phyloP scores from a whole-genome alignment of 1,140 invertebrate species.

The Aphis gossypii region DNA sequence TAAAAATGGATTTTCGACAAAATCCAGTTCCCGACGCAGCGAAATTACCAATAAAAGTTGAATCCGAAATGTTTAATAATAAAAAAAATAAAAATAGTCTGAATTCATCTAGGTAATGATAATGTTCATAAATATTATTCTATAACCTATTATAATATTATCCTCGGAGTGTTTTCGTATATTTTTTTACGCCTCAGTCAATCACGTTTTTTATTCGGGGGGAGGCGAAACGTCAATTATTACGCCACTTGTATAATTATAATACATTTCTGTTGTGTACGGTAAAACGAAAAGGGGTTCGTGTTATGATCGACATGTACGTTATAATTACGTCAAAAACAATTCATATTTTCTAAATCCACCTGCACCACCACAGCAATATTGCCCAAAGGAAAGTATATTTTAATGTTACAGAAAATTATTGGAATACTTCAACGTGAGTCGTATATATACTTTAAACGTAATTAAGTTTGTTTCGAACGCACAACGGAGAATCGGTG shows the following conservation, averaged over 20 bases:
- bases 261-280: constrained; percentile 13
- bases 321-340: constrained; percentile 33
- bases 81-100: neutral
- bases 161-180: neutral
- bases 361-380: constrained; percentile 2
- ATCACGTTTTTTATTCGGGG: constrained; percentile 33
- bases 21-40: neutral
- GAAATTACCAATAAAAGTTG: neutral
- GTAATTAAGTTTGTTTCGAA: neutral
- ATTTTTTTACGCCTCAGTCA: constrained; percentile 38
- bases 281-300: constrained; percentile 26
- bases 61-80: neutral
- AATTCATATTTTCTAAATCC: constrained; percentile 42
- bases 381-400: constrained; percentile 19
- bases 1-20: neutral
- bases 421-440: neutral
- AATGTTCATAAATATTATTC: constrained; percentile 7
- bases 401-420: constrained; percentile 3
- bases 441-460: neutral
- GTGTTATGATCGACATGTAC: constrained; percentile 45
- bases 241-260: constrained; percentile 33
- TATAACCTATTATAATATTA: constrained; percentile 33
- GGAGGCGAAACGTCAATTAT: constrained; percentile 37
- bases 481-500: neutral
- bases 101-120: neutral